phyloP scores from a whole-genome alignment of 92 coral and sea anemone species.

The Porites evermanni region DNA sequence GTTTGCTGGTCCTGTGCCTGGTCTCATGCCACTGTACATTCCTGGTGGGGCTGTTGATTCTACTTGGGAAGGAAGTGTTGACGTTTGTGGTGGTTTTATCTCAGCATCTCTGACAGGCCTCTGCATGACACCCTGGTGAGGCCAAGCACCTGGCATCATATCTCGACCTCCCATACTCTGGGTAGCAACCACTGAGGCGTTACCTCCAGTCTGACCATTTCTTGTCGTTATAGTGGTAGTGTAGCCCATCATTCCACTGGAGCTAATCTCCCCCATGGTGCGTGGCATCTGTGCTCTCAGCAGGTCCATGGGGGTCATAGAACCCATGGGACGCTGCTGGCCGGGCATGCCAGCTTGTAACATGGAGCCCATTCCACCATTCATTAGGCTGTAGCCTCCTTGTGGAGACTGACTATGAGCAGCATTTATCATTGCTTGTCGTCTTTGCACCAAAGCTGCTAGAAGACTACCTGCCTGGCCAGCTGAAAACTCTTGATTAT shows the following conservation, averaged over 20 bases:
- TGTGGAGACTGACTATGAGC: slow-evolving; percentile 66
- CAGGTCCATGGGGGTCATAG: slow-evolving; percentile 42
- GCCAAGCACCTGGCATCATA: slow-evolving; percentile 56
- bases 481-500: slow-evolving; percentile 72
- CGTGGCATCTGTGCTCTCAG: slow-evolving; percentile 66
- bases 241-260: slow-evolving; percentile 75
- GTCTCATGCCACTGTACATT: slow-evolving; percentile 65
- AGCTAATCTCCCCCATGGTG: slow-evolving; percentile 66
- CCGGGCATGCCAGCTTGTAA: slow-evolving; percentile 74
- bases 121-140: slow-evolving; percentile 33
- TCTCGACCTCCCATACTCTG: slow-evolving; percentile 60
- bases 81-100: slow-evolving; percentile 22
- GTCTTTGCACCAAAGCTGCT: slow-evolving; percentile 84
- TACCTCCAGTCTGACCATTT: slow-evolving; percentile 59
- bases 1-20: slow-evolving; percentile 37
- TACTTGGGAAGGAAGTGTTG: slow-evolving; percentile 25
- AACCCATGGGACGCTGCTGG: slow-evolving; percentile 54
- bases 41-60: slow-evolving; percentile 32
- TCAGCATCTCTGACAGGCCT: slow-evolving; percentile 50
- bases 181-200: slow-evolving; percentile 40
- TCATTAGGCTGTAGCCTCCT: slow-evolving; percentile 72
- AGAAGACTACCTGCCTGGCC: slow-evolving; percentile 91
- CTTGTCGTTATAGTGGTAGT: slow-evolving; percentile 43
- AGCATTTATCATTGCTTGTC: slow-evolving; percentile 83
- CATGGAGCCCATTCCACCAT: slow-evolving; percentile 82